Evolutionary conservation across 2,888 invertebrate genomes (phyloP), one percentile per base, ranked within the genome.

Genomic region (Dasysyrphus tricinctus): DNA sequence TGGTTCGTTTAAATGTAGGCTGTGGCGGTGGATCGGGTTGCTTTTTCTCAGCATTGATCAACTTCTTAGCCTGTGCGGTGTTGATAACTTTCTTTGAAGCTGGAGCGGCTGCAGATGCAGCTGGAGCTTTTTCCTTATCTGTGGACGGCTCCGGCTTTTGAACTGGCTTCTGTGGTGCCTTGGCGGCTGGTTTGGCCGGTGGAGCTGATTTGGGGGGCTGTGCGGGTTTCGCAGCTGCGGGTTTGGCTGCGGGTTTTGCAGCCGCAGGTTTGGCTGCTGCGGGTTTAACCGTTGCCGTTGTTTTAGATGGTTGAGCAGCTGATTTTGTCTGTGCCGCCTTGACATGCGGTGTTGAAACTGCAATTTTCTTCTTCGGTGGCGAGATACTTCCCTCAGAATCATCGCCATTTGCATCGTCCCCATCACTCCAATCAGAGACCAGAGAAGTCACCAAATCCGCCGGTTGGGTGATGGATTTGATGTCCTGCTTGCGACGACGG

Each of bases 371-470:
- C 16, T 81, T 88, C 0, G 49, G 29, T 19, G 39, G 29, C 11
- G 56, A 19, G 3, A 16, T 34, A 9, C 51, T 24, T 51, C 12
- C 44, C 5, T 57, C 44, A 0, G 51, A 12, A 2, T 78, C 77
- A 2, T 74, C 65, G 2, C 81, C 74, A 16, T 75, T 51, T 0
- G 83, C 80, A 24, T 88, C 90, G n/a, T 92, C 92, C 42, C 90
- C 91, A 44, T 92, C 92, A 82, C 91, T 92, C 93, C 93, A 93
- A 56, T 93, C 93, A 6, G 91, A 91, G 32, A 91, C 92, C 2
- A 92, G 73, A 3, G 91, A 88, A 19, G 89, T 90, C 0, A 92
- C 88, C 16, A 92, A 90, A 74, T 91, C 91, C 4, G 88, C 80
- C 12, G 87, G 69, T 73, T 88, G 89, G 19, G 70, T 88, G 63